These are phyloP conservation scores for Hymenochirus boettgeri DNA, from an alignment of 2,113 vertebrate species.

Conservation along the genomic window DNA sequence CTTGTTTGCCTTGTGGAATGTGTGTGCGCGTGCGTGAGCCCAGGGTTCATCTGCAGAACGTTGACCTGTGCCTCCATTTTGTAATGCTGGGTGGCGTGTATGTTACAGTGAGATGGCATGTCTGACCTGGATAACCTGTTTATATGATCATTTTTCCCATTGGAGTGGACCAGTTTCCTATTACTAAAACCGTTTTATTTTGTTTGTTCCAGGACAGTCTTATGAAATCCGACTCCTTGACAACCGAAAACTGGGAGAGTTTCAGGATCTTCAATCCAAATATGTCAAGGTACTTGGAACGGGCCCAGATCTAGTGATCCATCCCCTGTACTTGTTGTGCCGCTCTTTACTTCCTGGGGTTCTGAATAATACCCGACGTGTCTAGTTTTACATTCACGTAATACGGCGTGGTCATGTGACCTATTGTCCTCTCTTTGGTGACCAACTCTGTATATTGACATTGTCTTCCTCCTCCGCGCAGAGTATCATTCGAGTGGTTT, in stretches of 20 bases:
- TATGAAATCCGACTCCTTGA: constrained; percentile 95
- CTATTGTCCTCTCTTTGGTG: too few relatives aligned
- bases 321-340: too few relatives aligned
- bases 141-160: too few relatives aligned
- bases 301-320: not conserved
- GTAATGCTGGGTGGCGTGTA: not conserved
- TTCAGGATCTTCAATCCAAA: constrained; percentile 88
- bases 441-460: too few relatives aligned
- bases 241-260: constrained; percentile 89
- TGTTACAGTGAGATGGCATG: not conserved
- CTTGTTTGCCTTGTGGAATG: too few relatives aligned
- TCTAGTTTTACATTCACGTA: too few relatives aligned
- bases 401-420: too few relatives aligned
- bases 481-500: constrained; percentile 89
- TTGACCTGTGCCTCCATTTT: not conserved
- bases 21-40: too few relatives aligned
- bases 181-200: not conserved
- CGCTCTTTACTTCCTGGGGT: too few relatives aligned
- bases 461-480: constrained; percentile 43
- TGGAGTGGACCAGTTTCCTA: too few relatives aligned
- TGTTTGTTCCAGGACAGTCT: constrained; percentile 78
- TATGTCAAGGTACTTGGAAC: constrained; percentile 80
- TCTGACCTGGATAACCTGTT: not conserved
- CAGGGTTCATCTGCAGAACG: too few relatives aligned
- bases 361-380: too few relatives aligned